Percentiles rank a stretch among this genome's conserved stretches.
phyloP scores from a whole-genome alignment of 2,797 vertebrate species.

The Dendrocincla tyrannina region DNA sequence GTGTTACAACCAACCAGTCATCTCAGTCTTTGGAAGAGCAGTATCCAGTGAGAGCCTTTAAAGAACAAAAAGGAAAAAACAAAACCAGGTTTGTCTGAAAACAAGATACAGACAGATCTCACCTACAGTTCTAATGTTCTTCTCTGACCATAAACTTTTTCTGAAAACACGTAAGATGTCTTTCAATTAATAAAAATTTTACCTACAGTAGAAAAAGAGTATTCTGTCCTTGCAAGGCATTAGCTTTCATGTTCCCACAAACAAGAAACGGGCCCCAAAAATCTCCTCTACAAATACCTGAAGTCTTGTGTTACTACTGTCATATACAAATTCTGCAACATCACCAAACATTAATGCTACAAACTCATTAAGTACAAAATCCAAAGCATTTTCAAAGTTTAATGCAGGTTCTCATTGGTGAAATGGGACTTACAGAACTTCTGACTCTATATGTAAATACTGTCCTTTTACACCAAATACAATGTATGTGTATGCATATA shows the following conservation, averaged over 20 bases:
- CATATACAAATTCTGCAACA: background rate
- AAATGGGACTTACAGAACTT: background rate
- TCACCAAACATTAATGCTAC: background rate
- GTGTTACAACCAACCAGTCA: background rate
- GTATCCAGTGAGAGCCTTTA: background rate
- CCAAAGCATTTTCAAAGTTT: background rate
- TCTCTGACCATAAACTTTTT: background rate
- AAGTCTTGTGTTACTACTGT: background rate
- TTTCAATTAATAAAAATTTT: background rate
- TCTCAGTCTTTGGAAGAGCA: background rate
- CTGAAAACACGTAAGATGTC: fast-evolving
- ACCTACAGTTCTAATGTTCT: background rate
- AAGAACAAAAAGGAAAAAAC: background rate
- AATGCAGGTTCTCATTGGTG: background rate
- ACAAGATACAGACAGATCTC: background rate
- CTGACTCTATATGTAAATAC: background rate
- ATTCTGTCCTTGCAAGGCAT: background rate
- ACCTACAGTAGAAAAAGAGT: background rate
- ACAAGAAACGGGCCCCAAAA: background rate
- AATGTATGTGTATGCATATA: fast-evolving
- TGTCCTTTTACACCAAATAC: background rate
- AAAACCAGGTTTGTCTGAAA: constrained; percentile 27
- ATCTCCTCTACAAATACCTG: background rate
- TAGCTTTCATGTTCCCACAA: background rate
- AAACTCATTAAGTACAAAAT: background rate